Base-by-base conservation (phyloP, 2,797 vertebrate species). In the Sebastes itinus region DNA sequence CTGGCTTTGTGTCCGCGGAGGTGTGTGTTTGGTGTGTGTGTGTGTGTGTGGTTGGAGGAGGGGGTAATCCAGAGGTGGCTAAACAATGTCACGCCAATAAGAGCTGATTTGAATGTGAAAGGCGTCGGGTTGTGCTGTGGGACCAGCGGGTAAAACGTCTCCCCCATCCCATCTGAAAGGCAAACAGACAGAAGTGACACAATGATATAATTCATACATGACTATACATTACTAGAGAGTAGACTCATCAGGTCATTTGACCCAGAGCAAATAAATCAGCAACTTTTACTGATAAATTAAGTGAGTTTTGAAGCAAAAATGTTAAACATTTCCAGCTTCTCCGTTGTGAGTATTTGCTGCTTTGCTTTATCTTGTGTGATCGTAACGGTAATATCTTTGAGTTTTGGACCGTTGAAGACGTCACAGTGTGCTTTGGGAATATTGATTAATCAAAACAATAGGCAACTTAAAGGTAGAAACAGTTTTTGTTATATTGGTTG, bases 41-140 rank as follows among this genome's bases (percentile, higher is more conserved):
- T 55, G 61, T 76, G 87, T 72, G 82, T 58, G 74, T 77, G 69
- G 18, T 7, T 14, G 46, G 60, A 65, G 52, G 80, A 33, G 69
- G 69, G 72, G 70, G 46, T 58, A 38, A 82, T 85, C 80, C 83
- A 88, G 81, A 85, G 87, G 83, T 88, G 83, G 22, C 55, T 73
- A 76, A 88, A 89, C 83, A 87, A 58, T 79, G 84, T 85, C 89
- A 88, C 72, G 71, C 80, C 88, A 88, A 87, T 92, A 77, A 89
- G 64, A 72, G 70, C 82, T 80, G 23, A 91, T 92, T 92, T 92
- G 85, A 88, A 89, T 92, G 64, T 87, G 85, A 91, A 92, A 80
- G 75, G 74, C 33, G 7, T 23, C 0, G 55, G 20, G 28, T n/a
- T 46, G 67, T 9, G 77, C 62, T 76, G 2, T 42, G 82, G 77